A percentile compares a stretch with the other conserved stretches of the same genome.
phyloP scores from a whole-genome alignment of 35 echinoderm and acorn worm species.

The Stichopus chloronotus region DNA sequence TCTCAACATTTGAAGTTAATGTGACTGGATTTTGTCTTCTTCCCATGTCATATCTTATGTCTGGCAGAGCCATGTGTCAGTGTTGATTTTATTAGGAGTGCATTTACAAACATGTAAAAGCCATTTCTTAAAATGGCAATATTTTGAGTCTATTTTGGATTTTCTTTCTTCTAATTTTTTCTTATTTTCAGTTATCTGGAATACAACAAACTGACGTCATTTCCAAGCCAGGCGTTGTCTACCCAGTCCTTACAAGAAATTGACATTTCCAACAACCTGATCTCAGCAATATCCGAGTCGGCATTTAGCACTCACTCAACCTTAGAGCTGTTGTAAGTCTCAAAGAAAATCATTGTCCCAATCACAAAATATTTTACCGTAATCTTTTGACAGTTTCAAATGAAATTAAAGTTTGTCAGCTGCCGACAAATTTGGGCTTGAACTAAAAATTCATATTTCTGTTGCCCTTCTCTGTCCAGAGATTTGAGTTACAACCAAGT shows the following conservation, averaged over 20 bases:
- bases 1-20: too few relatives aligned
- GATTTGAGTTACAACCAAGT: slow-evolving; percentile 75
- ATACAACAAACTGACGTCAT: slow-evolving; percentile 29
- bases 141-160: background rate
- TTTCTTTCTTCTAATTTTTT: background rate
- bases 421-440: background rate
- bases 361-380: background rate
- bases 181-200: background rate
- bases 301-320: slow-evolving; percentile 22
- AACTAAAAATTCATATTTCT: background rate
- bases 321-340: slow-evolving; percentile 80
- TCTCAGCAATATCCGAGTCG: background rate
- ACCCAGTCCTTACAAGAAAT: background rate
- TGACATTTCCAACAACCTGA: slow-evolving; percentile 32
- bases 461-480: slow-evolving; percentile 51
- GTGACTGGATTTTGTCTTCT: too few relatives aligned
- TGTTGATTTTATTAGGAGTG: too few relatives aligned
- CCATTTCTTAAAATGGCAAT: too few relatives aligned
- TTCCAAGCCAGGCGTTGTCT: slow-evolving; percentile 2
- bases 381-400: background rate
- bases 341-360: background rate
- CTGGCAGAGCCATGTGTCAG: too few relatives aligned
- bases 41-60: too few relatives aligned
- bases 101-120: background rate
- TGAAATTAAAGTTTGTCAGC: background rate